phyloP scores from a whole-genome alignment of 2,888 invertebrate genomes.

The Eupithecia vulgata region DNA sequence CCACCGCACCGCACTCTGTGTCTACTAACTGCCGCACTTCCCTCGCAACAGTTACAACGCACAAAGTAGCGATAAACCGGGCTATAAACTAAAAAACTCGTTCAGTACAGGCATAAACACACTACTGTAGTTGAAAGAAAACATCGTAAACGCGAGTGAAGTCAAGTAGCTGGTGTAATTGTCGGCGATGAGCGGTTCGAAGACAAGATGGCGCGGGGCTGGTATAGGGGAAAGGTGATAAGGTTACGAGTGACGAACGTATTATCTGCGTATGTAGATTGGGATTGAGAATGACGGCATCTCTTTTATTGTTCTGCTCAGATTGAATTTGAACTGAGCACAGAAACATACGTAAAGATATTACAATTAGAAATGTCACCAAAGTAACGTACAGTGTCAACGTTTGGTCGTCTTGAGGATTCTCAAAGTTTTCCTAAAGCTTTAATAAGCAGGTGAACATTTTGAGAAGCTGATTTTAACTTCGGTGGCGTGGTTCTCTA shows the following conservation, averaged over 20 bases:
- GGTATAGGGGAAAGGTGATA: background rate
- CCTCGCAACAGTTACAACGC: conserved; percentile 54
- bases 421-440: too few species aligned
- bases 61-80: conserved; percentile 64
- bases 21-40: conserved; percentile 44
- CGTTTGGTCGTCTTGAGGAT: too few species aligned
- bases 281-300: too few species aligned
- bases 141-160: conserved; percentile 73
- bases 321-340: too few species aligned
- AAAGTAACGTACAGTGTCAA: too few species aligned
- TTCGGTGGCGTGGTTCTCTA: too few species aligned
- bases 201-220: conserved; percentile 8
- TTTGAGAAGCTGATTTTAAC: too few species aligned
- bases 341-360: too few species aligned
- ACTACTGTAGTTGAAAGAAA: conserved; percentile 70
- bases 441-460: too few species aligned
- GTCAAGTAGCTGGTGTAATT: conserved; percentile 56
- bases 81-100: conserved; percentile 75
- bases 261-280: too few species aligned
- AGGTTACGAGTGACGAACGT: background rate
- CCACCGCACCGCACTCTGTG: conserved; percentile 25
- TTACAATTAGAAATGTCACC: too few species aligned
- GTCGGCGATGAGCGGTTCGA: conserved; percentile 44
- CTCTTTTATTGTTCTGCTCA: too few species aligned
- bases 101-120: conserved; percentile 69